Base-by-base conservation (phyloP, 2,797 vertebrate genomes). In the Echeneis naucrates region DNA sequence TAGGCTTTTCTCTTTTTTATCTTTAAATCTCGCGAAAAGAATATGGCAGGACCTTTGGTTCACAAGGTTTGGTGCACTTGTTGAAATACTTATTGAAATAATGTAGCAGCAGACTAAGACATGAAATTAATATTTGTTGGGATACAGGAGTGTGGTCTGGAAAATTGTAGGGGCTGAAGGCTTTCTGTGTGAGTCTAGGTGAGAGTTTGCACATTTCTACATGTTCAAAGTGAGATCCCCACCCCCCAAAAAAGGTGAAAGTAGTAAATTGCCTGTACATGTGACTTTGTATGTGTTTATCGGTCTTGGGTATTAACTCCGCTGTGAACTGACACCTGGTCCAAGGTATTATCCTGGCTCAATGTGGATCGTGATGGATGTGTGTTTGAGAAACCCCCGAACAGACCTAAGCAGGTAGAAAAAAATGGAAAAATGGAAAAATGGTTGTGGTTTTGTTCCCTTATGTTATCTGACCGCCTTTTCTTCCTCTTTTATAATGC, bases 11-110 rank as follows among this genome's bases (percentile, higher is more conserved):
- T 17, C 2, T 5, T 73, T 38, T 67, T 74, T 47, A 63, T 74
- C 64, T 77, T 5, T 19, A 45, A 13, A n/a, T n/a, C n/a, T n/a
- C n/a, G n/a, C n/a, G 5, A 24, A 12, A 6, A 33, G 17, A 13
- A 26, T n/a, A 58, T 26, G 57, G 27, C n/a, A 60, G 37, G n/a
- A 67, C 78, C 67, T 69, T 65, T 65, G 6, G 24, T 24, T 72
- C 35, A 50, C 35, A 8, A 4, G n/a, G 55, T 68, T 67, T 69
- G n/a, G n/a, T n/a, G n/a, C n/a, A n/a, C n/a, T n/a, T n/a, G n/a
- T n/a, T n/a, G n/a, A n/a, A n/a, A n/a, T n/a, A 45, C 27, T 61
- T 21, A 14, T 27, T 53, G 6, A 76, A 51, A 69, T 33, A 21
- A 65, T 48, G 30, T 73, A 40, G 19, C 21, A 50, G 60, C 33